Evolutionary conservation across 2,797 vertebrate species (phyloP), one percentile per base, ranked within the genome.

Genomic region (Sylvilagus floridanus): DNA sequence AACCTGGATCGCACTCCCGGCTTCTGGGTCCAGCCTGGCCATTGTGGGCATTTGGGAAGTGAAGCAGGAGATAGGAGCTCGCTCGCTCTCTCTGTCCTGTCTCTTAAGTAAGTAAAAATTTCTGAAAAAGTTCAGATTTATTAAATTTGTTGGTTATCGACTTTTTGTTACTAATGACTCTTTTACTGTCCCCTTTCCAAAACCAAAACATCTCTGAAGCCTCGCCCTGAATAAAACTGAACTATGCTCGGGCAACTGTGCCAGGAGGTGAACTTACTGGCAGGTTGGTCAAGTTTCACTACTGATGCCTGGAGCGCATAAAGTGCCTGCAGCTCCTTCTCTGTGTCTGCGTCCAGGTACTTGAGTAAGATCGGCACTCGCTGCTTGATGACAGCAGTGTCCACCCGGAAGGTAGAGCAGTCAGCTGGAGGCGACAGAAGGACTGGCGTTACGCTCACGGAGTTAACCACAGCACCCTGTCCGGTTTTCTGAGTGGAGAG

Each of bases 271-370:
- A 93, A 99, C 99, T 99, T 98, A 99, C 99, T 99, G 94, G 99
- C 99, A 98, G 99, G 99, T 97, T 99, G 99, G 98, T 99, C 99
- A 96, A 99, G 99, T 98, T 99, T 98, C 97, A 99, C 99, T 98
- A 99, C 99, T 98, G 99, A 99, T 96, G 99, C 99, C 98, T 99
- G 99, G 98, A 99, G 99, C 99, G 99, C 99, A 99, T 99, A 99
- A 99, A 99, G 99, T 99, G 99, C 99, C 99, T 99, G 99, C 98
- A 99, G 99, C 98, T 99, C 99, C 98, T 99, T 99, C 98, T 99
- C 99, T 82, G 99, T 99, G 98, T 99, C 99, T 90, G 99, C 99
- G 99, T 99, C 99, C 97, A 99, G 98, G 99, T 99, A 99, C 98
- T 99, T 99, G 97, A 99, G 99, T 98, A 99, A 99, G 98, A 99